These are phyloP conservation scores for Oophaga sylvatica DNA, from an alignment of 2,797 vertebrate species.

Conservation along the genomic window DNA sequence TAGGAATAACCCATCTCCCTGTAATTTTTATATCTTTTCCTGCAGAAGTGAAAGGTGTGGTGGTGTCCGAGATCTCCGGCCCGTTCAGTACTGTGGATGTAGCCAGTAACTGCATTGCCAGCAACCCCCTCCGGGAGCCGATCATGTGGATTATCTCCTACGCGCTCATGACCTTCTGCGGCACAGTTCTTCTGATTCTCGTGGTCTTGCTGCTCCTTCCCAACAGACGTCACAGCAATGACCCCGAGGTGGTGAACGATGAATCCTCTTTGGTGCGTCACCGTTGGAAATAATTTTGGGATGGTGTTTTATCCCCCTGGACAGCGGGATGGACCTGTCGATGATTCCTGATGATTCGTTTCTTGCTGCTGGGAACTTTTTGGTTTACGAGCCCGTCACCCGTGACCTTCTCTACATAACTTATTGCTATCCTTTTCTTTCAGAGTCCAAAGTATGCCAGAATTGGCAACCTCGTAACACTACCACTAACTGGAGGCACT, in stretches of 20 bases:
- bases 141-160: constrained; percentile 91
- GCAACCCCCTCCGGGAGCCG: constrained; percentile 75
- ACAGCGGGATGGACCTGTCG: not conserved
- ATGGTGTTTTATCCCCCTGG: not conserved
- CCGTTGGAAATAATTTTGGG: constrained; percentile 88
- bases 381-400: not conserved
- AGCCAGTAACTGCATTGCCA: constrained; percentile 80
- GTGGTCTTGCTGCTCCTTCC: constrained; percentile 84
- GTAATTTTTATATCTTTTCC: constrained; percentile 33
- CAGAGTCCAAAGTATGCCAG: constrained; percentile 24
- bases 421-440: constrained; percentile 14
- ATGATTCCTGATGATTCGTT: not conserved
- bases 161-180: constrained; percentile 87
- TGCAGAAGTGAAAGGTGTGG: constrained; percentile 77
- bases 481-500: constrained; percentile 33
- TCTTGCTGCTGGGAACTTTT: constrained; percentile 16
- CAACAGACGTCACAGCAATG: constrained; percentile 64
- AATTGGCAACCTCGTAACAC: constrained; percentile 15
- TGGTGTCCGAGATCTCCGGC: constrained; percentile 87
- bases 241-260: constrained; percentile 84
- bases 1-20: not conserved
- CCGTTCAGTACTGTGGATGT: constrained; percentile 86
- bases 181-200: constrained; percentile 81
- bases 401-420: constrained; percentile 1
- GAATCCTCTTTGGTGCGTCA: constrained; percentile 93